A percentile compares a stretch with the other conserved stretches of the same genome.
Conservation (phyloP, 2,113 vertebrate species). For the Corapipo altera region DNA sequence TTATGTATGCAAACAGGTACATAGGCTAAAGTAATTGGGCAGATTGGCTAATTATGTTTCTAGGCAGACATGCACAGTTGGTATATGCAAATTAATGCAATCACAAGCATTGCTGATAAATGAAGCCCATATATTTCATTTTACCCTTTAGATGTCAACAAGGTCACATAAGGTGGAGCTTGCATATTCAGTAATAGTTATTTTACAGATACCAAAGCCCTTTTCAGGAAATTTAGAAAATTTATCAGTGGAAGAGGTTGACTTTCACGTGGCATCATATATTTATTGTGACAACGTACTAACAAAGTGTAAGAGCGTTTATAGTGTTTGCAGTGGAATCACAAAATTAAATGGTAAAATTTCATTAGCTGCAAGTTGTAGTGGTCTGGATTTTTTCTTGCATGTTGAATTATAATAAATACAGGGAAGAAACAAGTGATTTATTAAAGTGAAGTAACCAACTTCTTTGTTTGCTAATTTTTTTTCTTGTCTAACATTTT, state of each 20-base stretch:
- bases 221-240: neutral
- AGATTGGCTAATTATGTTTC: conserved; percentile 46
- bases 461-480: neutral
- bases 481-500: neutral
- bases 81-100: conserved; percentile 25
- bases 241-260: neutral
- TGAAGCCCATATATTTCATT: conserved; percentile 12
- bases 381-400: neutral
- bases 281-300: neutral
- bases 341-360: neutral
- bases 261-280: neutral
- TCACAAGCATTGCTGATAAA: conserved; percentile 23
- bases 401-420: neutral
- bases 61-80: neutral
- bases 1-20: conserved; percentile 65
- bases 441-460: neutral
- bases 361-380: neutral
- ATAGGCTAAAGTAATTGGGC: conserved; percentile 35
- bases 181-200: neutral
- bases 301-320: neutral
- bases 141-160: neutral
- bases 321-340: neutral
- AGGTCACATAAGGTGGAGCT: neutral
- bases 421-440: neutral
- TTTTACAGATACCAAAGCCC: neutral